A percentile compares a stretch with the other conserved stretches of the same genome.
These are phyloP conservation scores for Porites divaricata DNA, from an alignment of 92 coral and sea anemone species.

Conservation along the genomic window DNA sequence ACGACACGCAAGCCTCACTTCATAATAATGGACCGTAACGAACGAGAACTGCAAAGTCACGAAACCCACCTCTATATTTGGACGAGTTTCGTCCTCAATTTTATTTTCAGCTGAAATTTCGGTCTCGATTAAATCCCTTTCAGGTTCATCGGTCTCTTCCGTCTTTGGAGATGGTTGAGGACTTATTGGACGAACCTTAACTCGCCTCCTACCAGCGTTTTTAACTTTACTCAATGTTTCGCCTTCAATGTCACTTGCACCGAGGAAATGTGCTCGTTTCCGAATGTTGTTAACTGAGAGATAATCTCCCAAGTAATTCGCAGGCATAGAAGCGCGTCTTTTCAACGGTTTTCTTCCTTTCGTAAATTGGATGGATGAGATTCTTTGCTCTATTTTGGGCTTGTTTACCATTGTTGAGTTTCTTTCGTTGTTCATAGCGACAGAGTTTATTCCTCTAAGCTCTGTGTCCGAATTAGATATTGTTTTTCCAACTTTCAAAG, in stretches of 20 bases:
- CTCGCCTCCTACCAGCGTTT: constrained; percentile 19
- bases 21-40: constrained; percentile 3
- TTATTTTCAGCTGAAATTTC: neutral
- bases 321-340: constrained; percentile 41
- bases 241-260: constrained; percentile 4
- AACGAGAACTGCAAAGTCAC: neutral
- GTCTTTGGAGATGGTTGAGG: neutral
- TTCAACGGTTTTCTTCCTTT: neutral
- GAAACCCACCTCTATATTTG: constrained; percentile 5
- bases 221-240: neutral
- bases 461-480: constrained; percentile 13
- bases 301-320: constrained; percentile 18
- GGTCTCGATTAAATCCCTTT: neutral
- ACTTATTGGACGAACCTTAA: neutral
- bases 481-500: constrained; percentile 9
- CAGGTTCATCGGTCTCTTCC: constrained; percentile 14
- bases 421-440: constrained; percentile 23
- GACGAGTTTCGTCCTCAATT: neutral
- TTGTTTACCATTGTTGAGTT: neutral
- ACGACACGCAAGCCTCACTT: neutral
- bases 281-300: constrained; percentile 41
- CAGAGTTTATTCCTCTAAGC: neutral
- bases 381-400: constrained; percentile 11
- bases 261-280: constrained; percentile 12
- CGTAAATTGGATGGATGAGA: neutral